These are phyloP conservation scores for Aphyosemion australe DNA, from an alignment of 2,113 vertebrate species.

Conservation along the genomic window DNA sequence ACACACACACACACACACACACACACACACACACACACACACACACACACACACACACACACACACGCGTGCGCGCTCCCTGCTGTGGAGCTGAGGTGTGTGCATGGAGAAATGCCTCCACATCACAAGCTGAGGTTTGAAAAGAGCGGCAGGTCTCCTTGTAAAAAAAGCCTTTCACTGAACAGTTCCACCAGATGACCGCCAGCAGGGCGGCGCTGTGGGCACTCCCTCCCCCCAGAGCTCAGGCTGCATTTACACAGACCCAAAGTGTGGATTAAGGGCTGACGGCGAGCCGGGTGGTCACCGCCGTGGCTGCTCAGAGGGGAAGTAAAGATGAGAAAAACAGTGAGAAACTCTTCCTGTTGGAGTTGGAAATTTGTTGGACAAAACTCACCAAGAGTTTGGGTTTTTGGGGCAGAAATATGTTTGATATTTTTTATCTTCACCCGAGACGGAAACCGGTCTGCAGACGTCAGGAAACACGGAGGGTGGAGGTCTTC, in stretches of 20 bases:
- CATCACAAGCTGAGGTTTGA: constrained; percentile 81
- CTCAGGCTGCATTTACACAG: constrained; percentile 35
- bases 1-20: constrained; percentile 41
- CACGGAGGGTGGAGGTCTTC: constrained; percentile 35
- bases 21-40: constrained; percentile 40
- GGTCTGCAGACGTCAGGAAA: constrained; percentile 32
- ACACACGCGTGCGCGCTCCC: no score
- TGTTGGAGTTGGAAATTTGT: constrained; percentile 7
- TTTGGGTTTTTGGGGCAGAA: constrained; percentile 18
- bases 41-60: constrained; percentile 38
- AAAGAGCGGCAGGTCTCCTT: constrained; percentile 57
- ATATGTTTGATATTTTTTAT: background rate
- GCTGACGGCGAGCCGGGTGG: constrained; percentile 2
- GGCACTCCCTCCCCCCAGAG: constrained; percentile 52
- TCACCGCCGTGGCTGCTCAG: constrained; percentile 23
- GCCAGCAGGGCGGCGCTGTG: constrained; percentile 69
- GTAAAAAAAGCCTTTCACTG: constrained; percentile 38
- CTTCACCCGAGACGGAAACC: constrained; percentile 39
- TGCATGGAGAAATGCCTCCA: constrained; percentile 86
- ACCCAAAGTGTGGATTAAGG: background rate
- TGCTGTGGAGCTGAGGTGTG: constrained; percentile 84
- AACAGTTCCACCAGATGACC: constrained; percentile 28
- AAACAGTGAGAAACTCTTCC: background rate
- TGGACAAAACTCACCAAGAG: constrained; percentile 49
- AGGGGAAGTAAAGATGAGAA: constrained; percentile 19